These are phyloP conservation scores for Glaucopsyche alexis DNA, from an alignment of 2,888 invertebrate species.

Conservation along the genomic window DNA sequence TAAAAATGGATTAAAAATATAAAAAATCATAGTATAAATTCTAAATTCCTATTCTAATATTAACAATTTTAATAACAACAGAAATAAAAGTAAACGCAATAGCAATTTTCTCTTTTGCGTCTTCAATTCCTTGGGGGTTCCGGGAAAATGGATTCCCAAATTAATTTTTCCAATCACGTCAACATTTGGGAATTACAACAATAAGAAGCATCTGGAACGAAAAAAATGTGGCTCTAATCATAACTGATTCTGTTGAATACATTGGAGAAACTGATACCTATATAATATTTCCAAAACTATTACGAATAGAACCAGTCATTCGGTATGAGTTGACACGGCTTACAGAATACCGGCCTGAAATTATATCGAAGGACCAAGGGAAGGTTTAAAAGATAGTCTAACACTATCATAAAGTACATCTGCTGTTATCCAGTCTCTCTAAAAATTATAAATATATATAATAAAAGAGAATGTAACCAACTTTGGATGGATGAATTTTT, in stretches of 20 bases:
- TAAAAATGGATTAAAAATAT: too few relatives aligned
- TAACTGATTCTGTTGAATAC: slow-evolving; percentile 3
- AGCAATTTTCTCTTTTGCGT: slow-evolving; percentile 14
- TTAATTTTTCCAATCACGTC: slow-evolving; percentile 27
- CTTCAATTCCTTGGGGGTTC: slow-evolving; percentile 9
- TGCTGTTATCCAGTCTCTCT: too few relatives aligned
- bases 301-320: background rate
- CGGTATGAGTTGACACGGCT: too few relatives aligned
- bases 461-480: too few relatives aligned
- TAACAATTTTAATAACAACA: background rate
- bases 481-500: too few relatives aligned
- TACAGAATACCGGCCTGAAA: too few relatives aligned
- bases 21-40: background rate
- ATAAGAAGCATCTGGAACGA: slow-evolving; percentile 7
- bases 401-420: too few relatives aligned
- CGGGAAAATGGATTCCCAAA: slow-evolving; percentile 26
- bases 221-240: background rate
- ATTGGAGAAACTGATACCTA: too few relatives aligned
- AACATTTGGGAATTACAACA: slow-evolving; percentile 26
- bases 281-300: background rate
- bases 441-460: too few relatives aligned
- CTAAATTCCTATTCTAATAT: background rate
- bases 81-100: slow-evolving; percentile 7
- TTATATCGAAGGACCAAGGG: too few relatives aligned
- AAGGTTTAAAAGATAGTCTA: too few relatives aligned